Percentiles rank a stretch among this genome's conserved stretches.
These are phyloP conservation scores for Drosophila ficusphila DNA, from an alignment of 1,140 invertebrate species.

Conservation along the genomic window DNA sequence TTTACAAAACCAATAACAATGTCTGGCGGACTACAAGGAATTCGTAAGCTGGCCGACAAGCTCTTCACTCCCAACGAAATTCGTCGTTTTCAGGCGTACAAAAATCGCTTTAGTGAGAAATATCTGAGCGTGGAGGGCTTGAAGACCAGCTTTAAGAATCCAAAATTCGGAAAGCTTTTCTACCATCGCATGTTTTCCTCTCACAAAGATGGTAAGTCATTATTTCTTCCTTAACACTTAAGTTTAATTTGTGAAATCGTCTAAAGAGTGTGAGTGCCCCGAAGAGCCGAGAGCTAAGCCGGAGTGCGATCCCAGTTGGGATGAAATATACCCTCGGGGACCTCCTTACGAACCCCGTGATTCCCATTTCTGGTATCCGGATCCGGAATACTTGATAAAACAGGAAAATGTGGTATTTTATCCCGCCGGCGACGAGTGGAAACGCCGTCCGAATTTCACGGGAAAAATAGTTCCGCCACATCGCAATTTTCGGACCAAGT, in stretches of 20 bases:
- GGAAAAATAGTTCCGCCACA: constrained; percentile 76
- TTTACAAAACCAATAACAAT: constrained; percentile 5
- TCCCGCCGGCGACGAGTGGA: constrained; percentile 84
- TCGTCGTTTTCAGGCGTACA: constrained; percentile 49
- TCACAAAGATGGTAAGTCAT: constrained; percentile 3
- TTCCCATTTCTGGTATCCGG: constrained; percentile 64
- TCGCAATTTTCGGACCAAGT: constrained; percentile 86
- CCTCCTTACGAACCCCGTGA: constrained; percentile 33
- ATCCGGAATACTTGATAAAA: constrained; percentile 86
- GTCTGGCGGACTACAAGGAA: constrained; percentile 15
- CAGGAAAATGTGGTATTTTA: constrained; percentile 87
- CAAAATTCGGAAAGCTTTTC: constrained; percentile 22
- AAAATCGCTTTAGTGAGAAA: constrained; percentile 34
- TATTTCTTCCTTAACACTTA: background rate
- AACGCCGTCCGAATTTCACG: constrained; percentile 79
- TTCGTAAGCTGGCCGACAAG: constrained; percentile 47
- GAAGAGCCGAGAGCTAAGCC: background rate
- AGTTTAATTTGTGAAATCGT: no score
- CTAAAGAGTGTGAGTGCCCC: background rate
- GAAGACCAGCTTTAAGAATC: constrained; percentile 13
- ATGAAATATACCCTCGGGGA: background rate
- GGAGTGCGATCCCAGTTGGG: constrained; percentile 27
- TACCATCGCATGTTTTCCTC: constrained; percentile 34
- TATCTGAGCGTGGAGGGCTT: constrained; percentile 39
- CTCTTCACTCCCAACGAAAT: constrained; percentile 63